Percentiles rank a stretch among this genome's conserved stretches.
Evolutionary conservation across 2,888 invertebrate species (phyloP).

Genomic region (Drosophila quinaria): DNA sequence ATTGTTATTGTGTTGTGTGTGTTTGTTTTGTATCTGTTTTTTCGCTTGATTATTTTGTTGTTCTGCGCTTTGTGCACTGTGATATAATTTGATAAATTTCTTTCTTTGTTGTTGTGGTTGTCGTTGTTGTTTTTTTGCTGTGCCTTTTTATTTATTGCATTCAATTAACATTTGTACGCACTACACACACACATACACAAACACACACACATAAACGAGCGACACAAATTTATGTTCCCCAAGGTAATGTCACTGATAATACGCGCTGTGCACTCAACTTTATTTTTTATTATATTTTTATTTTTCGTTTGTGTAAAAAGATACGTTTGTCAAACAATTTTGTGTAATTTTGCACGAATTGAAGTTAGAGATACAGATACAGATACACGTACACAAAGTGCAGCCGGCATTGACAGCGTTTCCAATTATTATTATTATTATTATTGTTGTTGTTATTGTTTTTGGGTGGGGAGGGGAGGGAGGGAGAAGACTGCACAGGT

Average conservation of each 20-base stretch:
- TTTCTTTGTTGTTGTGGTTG: constrained; percentile 33
- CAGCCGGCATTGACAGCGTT: constrained; percentile 70
- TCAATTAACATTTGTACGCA: constrained; percentile 68
- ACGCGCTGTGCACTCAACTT: constrained; percentile 46
- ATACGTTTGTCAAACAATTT: constrained; percentile 48
- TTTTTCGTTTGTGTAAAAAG: constrained; percentile 39
- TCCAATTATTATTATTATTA: constrained; percentile 51
- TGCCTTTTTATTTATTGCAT: constrained; percentile 62
- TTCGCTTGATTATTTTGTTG: constrained; percentile 72
- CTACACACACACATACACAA: constrained; percentile 50
- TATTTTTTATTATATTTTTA: constrained; percentile 21
- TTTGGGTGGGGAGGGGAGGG: neutral
- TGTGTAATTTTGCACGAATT: constrained; percentile 43
- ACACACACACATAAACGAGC: constrained; percentile 9
- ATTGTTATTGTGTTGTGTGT: constrained; percentile 47
- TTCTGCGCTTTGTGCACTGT: constrained; percentile 52
- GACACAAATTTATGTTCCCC: constrained; percentile 46
- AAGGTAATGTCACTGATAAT: constrained; percentile 76
- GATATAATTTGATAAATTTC: constrained; percentile 60
- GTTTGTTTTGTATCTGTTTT: constrained; percentile 68
- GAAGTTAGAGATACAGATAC: constrained; percentile 38
- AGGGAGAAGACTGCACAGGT: constrained; percentile 46
- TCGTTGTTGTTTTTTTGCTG: too few species aligned
- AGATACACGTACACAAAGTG: constrained; percentile 46
- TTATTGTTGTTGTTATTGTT: neutral